Evolutionary conservation across 2,113 vertebrate genomes (phyloP), one percentile per base, ranked within the genome.

Genomic region (Etia nguti): DNA sequence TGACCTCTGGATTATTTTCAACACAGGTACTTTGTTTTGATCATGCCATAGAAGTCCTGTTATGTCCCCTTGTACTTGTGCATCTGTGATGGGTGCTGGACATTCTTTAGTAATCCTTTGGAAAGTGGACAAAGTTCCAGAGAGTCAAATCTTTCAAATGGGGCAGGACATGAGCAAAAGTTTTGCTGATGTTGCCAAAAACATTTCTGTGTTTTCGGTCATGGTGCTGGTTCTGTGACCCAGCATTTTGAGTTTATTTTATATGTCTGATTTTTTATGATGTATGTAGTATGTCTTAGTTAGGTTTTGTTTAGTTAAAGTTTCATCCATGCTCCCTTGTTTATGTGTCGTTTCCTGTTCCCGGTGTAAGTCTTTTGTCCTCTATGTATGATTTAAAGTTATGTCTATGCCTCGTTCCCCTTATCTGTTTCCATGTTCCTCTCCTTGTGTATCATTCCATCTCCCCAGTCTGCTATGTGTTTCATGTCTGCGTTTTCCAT

Each of bases 1-100:
- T 5, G 43, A 12, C 62, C 38, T 41, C 43, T 13, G 43, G 43
- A 46, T 41, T 46, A 26, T 73, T 73, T 46, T 46, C 22, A 43
- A 41, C 38, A 41, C 36, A 41, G 20, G 62, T 68, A 36, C 11
- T 68, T 24, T 6, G 13, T 41, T 70, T 70, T 24, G 8, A 43
- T 24, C 38, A 15, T 16, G n/a, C 38, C 3, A 1, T 0, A 24
- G 12, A 24, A 10, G 65, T 43, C 38, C 1, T 16, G 36, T 43
- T 70, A 43, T 24, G 38, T 24, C 36, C 9, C 38, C 12, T 43
- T 24, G 20, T 70, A 41, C 36, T 70, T 43, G 38, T 43, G 38
- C 65, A 41, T 43, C 2, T 43, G n/a, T 10, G 65, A 24, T 68
- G 62, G 0, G 18, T 68, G 62, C 13, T 68, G 12, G 36, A 68